phyloP scores from a whole-genome alignment of 2,888 invertebrate genomes.

The Dolomedes plantarius region DNA sequence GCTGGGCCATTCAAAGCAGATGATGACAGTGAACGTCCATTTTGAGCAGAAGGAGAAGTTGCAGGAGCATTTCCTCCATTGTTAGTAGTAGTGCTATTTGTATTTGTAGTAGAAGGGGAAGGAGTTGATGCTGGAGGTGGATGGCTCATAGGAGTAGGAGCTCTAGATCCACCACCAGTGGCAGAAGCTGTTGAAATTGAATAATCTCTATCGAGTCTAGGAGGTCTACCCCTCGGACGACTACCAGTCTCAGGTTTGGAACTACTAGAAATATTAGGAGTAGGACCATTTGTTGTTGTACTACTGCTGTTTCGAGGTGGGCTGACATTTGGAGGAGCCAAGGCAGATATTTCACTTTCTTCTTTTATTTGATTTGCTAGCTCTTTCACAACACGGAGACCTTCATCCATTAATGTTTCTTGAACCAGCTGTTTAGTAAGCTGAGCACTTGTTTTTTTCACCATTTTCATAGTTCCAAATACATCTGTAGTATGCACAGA shows the following conservation, averaged over 20 bases:
- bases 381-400: slow-evolving; percentile 78
- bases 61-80: slow-evolving; percentile 59
- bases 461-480: slow-evolving; percentile 71
- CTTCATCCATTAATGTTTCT: slow-evolving; percentile 78
- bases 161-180: slow-evolving; percentile 64
- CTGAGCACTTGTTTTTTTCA: slow-evolving; percentile 72
- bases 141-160: slow-evolving; percentile 70
- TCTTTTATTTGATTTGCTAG: slow-evolving; percentile 74
- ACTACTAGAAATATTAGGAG: slow-evolving; percentile 52
- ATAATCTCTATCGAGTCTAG: slow-evolving; percentile 70
- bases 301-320: slow-evolving; percentile 61
- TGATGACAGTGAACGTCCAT: slow-evolving; percentile 64
- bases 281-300: slow-evolving; percentile 59
- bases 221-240: slow-evolving; percentile 69
- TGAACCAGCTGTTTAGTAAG: slow-evolving; percentile 76
- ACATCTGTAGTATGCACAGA: slow-evolving; percentile 69
- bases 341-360: slow-evolving; percentile 69
- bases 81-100: slow-evolving; percentile 50
- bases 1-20: slow-evolving; percentile 68
- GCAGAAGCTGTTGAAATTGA: slow-evolving; percentile 66
- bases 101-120: slow-evolving; percentile 60
- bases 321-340: slow-evolving; percentile 64
- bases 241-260: slow-evolving; percentile 62
- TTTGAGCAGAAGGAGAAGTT: slow-evolving; percentile 71
- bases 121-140: slow-evolving; percentile 69